A percentile compares a stretch with the other conserved stretches of the same genome.
Conservation (phyloP, 1,140 invertebrate genomes). For the Lepidostoma basale region DNA sequence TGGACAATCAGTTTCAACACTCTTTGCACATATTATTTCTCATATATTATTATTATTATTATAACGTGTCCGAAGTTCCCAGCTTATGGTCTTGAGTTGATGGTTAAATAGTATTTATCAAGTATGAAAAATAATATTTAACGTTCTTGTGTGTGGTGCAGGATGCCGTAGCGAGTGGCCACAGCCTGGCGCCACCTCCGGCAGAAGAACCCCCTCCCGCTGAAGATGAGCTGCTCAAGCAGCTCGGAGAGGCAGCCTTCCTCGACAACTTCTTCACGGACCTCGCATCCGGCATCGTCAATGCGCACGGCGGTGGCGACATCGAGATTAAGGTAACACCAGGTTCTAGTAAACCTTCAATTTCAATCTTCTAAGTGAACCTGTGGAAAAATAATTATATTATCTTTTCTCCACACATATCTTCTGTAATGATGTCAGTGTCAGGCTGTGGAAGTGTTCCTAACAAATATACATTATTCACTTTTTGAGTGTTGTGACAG, state of each 20-base stretch:
- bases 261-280: slow-evolving; percentile 61
- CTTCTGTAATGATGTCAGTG: no score
- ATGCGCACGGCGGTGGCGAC: slow-evolving; percentile 45
- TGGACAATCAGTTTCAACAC: no score
- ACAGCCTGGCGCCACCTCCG: slow-evolving; percentile 45
- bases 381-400: no score
- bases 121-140: not conserved
- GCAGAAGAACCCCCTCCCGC: slow-evolving; percentile 46
- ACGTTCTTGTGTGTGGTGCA: slow-evolving; percentile 46
- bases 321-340: slow-evolving; percentile 57
- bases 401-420: no score
- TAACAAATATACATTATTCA: no score
- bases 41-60: no score
- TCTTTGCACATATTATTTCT: no score
- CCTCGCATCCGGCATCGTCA: slow-evolving; percentile 51
- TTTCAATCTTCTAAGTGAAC: not conserved
- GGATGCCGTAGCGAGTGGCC: slow-evolving; percentile 57
- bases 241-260: slow-evolving; percentile 70
- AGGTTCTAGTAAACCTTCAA: not conserved
- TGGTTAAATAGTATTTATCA: no score
- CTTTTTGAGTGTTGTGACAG: no score
- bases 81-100: no score
- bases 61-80: no score
- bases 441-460: no score
- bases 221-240: slow-evolving; percentile 72